These are phyloP conservation scores for Chelmon rostratus DNA, from an alignment of 2,797 vertebrate genomes.

Conservation along the genomic window DNA sequence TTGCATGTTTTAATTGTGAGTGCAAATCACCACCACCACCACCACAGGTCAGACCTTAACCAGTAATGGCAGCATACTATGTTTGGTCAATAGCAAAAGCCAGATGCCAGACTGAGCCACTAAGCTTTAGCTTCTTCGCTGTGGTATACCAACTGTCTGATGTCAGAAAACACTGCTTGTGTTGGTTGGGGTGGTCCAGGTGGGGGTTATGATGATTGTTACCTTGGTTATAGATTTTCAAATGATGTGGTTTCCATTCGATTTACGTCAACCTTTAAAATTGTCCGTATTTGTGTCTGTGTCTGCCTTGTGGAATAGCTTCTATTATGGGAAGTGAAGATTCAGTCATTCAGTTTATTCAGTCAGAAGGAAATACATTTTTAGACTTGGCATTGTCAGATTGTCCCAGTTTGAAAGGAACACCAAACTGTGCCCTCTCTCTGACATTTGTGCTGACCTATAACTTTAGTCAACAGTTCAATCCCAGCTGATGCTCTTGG, in stretches of 20 bases:
- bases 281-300: not conserved
- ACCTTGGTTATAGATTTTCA: not conserved
- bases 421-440: slow-evolving; percentile 8
- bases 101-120: not conserved
- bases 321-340: not conserved
- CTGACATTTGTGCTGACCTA: slow-evolving; percentile 49
- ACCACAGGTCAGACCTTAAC: not conserved
- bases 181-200: slow-evolving; percentile 19
- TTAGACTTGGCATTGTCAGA: not conserved
- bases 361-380: not conserved
- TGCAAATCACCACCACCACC: too few relatives aligned
- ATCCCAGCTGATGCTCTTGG: slow-evolving; percentile 18
- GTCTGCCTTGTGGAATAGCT: not conserved
- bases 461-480: slow-evolving; percentile 36
- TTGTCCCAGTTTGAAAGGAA: not conserved
- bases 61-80: not conserved
- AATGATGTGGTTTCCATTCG: slow-evolving; percentile 9
- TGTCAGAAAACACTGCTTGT: not conserved
- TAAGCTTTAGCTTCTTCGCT: not conserved
- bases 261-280: not conserved
- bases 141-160: not conserved
- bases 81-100: not conserved
- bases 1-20: not conserved
- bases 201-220: not conserved
- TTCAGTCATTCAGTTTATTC: not conserved